phyloP scores from a whole-genome alignment of 23 tunicate genomes.

The Styela clava region DNA sequence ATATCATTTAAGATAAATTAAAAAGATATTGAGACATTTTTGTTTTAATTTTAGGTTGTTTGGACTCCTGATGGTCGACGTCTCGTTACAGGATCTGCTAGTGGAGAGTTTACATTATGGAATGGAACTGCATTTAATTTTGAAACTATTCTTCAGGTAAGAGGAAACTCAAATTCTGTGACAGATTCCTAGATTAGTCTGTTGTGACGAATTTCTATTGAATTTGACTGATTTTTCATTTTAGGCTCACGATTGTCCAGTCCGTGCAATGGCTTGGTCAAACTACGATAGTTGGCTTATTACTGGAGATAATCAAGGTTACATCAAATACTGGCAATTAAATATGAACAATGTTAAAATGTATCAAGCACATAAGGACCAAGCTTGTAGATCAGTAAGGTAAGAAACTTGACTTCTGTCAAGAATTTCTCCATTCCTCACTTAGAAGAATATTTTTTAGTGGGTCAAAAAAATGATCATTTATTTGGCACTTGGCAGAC shows the following conservation, averaged over 20 bases:
- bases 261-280: slow-evolving; percentile 98
- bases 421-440: not conserved
- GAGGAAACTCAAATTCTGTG: too few species aligned
- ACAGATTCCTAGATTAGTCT: not conserved
- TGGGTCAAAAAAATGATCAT: not conserved
- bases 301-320: slow-evolving; percentile 96
- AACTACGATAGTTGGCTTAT: slow-evolving; percentile 88
- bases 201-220: not conserved
- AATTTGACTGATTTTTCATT: not conserved
- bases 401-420: too few species aligned
- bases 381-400: slow-evolving; percentile 95
- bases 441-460: too few species aligned
- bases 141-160: slow-evolving; percentile 96
- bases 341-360: slow-evolving; percentile 97
- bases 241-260: slow-evolving; percentile 97
- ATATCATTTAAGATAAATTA: too few species aligned
- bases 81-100: slow-evolving; percentile 94
- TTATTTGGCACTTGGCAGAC: not conserved
- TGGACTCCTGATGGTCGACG: slow-evolving; percentile 99
- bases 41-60: slow-evolving; percentile 59
- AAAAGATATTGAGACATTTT: too few species aligned
- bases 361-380: slow-evolving; percentile 99
- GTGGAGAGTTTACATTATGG: slow-evolving; percentile 99
- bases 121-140: slow-evolving; percentile 98
- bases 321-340: slow-evolving; percentile 98